phyloP scores from a whole-genome alignment of 2,113 vertebrate species.

The Alaudala cheleensis region DNA sequence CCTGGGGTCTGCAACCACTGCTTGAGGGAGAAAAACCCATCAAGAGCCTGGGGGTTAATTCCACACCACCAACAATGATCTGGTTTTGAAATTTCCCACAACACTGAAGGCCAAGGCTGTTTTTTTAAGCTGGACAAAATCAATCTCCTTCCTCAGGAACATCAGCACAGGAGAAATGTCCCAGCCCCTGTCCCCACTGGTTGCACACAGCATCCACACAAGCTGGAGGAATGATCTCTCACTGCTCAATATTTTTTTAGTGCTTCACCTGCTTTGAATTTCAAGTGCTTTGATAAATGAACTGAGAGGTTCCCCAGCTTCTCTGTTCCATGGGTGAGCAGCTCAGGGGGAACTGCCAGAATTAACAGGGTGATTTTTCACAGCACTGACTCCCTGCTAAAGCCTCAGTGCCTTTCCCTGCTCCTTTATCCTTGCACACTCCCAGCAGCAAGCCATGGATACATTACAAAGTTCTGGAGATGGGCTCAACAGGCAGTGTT shows the following conservation, averaged over 20 bases:
- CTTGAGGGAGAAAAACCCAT: fast-evolving
- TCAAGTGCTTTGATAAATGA: background rate
- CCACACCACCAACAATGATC: background rate
- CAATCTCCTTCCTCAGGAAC: background rate
- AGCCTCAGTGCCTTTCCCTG: background rate
- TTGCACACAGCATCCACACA: background rate
- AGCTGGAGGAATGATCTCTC: background rate
- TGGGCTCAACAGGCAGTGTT: background rate
- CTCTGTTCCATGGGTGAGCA: background rate
- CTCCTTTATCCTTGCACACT: background rate
- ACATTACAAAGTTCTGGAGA: fast-evolving
- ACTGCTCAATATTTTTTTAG: background rate
- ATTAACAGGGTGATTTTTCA: background rate
- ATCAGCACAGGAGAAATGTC: background rate
- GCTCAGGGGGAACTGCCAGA: background rate
- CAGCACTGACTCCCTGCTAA: background rate
- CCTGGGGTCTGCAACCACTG: background rate
- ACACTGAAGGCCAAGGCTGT: background rate
- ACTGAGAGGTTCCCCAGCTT: background rate
- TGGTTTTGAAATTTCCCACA: background rate
- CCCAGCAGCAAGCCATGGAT: fast-evolving
- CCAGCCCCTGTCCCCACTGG: background rate
- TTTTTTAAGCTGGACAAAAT: background rate
- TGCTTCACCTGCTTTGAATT: background rate
- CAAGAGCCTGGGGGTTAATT: fast-evolving